phyloP scores from a whole-genome alignment of 1,140 invertebrate genomes.

The Trichogramma pretiosum region DNA sequence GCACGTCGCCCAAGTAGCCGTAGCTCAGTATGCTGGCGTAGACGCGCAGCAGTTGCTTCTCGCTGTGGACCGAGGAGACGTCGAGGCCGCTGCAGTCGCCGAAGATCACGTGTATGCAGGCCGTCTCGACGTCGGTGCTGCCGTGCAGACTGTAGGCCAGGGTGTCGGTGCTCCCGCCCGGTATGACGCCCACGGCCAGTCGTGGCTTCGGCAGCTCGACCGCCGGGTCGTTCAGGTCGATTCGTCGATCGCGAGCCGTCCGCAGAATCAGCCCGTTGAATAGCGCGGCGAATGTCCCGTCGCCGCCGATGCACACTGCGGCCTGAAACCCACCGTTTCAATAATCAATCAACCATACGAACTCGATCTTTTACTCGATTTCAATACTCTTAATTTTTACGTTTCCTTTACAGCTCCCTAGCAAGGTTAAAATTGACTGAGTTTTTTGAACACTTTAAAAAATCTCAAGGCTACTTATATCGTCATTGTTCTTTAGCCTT shows the following conservation, averaged over 20 bases:
- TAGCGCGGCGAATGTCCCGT: constrained; percentile 80
- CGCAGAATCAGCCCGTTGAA: constrained; percentile 65
- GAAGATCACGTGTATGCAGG: constrained; percentile 73
- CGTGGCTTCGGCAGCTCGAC: constrained; percentile 52
- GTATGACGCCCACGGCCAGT: constrained; percentile 65
- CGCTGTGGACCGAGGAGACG: constrained; percentile 66
- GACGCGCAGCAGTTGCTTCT: constrained; percentile 55
- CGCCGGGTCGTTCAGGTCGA: constrained; percentile 54
- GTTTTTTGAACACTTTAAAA: no score
- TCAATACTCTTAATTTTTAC: no score
- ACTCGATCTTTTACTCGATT: no score
- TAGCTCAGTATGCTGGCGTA: constrained; percentile 78
- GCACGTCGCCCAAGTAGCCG: constrained; percentile 80
- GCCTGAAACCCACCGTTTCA: constrained; percentile 47
- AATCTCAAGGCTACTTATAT: no score
- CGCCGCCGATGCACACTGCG: constrained; percentile 76
- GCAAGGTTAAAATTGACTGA: no score
- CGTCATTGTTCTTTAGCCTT: no score
- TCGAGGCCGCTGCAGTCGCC: constrained; percentile 68
- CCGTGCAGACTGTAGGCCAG: constrained; percentile 75
- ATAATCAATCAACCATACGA: no score
- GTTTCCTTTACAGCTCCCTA: no score
- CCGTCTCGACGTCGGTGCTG: constrained; percentile 72
- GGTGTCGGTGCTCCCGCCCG: constrained; percentile 79
- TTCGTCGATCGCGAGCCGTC: constrained; percentile 44